Evolutionary conservation across 2,113 vertebrate species (phyloP).

Genomic region (Tachycineta bicolor): DNA sequence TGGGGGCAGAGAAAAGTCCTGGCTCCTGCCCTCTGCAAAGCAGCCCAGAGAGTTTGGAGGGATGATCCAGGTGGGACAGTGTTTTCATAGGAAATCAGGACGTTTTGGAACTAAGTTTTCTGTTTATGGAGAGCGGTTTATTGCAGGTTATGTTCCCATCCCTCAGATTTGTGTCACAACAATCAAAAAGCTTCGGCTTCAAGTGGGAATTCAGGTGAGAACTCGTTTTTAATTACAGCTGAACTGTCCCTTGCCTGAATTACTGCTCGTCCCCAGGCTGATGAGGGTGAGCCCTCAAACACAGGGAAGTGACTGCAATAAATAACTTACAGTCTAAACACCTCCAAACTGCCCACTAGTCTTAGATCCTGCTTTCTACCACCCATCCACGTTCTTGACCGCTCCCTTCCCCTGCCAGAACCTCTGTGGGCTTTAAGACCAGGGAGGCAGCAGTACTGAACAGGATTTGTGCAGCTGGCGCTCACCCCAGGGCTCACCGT

Average conservation of each 20-base stretch:
- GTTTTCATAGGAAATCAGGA: not conserved
- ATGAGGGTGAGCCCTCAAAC: not conserved
- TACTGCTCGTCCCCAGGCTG: not conserved
- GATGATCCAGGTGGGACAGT: rapidly evolving
- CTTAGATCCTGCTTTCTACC: not conserved
- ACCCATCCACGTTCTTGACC: too few species aligned
- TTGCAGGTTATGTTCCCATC: not conserved
- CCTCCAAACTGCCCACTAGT: not conserved
- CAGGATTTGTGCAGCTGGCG: not conserved
- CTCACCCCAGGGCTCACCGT: not conserved
- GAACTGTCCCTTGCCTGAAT: not conserved
- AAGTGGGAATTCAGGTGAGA: not conserved
- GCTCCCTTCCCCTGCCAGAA: not conserved
- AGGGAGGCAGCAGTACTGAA: not conserved
- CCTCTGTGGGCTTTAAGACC: not conserved
- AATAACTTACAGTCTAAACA: not conserved
- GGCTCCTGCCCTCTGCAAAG: not conserved
- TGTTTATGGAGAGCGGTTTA: not conserved
- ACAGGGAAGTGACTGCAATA: not conserved
- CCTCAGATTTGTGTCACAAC: not conserved
- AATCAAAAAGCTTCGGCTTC: not conserved
- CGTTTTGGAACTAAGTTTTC: not conserved
- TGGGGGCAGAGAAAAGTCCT: not conserved
- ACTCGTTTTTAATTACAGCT: not conserved
- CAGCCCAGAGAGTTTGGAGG: not conserved